phyloP scores from a whole-genome alignment of 2,888 invertebrate genomes.

The Argyra leucocephala region DNA sequence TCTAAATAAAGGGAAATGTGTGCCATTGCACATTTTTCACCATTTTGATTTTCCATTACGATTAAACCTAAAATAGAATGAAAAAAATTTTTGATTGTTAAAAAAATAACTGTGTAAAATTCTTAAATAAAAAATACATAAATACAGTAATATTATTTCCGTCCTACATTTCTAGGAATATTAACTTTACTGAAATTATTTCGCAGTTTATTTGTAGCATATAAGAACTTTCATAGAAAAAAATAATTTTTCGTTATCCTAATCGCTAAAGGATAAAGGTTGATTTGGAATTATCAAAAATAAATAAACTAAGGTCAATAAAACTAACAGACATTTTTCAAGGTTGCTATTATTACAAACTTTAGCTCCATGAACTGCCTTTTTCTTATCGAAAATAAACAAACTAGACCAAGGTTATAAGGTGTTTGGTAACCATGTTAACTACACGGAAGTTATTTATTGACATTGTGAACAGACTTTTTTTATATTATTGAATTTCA shows the following conservation, averaged over 20 bases:
- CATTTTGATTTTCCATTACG: conserved; percentile 22
- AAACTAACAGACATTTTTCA: neutral
- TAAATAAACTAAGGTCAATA: neutral
- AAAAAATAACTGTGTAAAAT: too few relatives aligned
- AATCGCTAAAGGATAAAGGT: too few relatives aligned
- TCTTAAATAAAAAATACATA: too few relatives aligned
- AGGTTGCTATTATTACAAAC: neutral
- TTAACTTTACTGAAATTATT: too few relatives aligned
- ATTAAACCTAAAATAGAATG: conserved; percentile 19
- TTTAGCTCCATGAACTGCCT: neutral
- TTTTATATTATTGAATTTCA: neutral
- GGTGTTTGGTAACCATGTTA: neutral
- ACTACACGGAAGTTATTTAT: neutral
- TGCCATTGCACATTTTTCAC: conserved; percentile 24
- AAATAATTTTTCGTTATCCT: too few relatives aligned
- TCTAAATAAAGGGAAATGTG: conserved; percentile 24
- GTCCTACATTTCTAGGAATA: too few relatives aligned
- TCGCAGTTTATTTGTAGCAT: too few relatives aligned
- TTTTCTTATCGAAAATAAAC: neutral
- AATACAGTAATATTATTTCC: too few relatives aligned
- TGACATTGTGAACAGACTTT: neutral
- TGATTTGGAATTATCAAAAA: neutral
- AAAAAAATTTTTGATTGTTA: too few relatives aligned
- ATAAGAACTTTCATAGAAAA: too few relatives aligned
- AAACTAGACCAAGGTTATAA: conserved; percentile 2